Conservation (phyloP, 1,140 invertebrate genomes). For the Alviniconcha marisindica region DNA sequence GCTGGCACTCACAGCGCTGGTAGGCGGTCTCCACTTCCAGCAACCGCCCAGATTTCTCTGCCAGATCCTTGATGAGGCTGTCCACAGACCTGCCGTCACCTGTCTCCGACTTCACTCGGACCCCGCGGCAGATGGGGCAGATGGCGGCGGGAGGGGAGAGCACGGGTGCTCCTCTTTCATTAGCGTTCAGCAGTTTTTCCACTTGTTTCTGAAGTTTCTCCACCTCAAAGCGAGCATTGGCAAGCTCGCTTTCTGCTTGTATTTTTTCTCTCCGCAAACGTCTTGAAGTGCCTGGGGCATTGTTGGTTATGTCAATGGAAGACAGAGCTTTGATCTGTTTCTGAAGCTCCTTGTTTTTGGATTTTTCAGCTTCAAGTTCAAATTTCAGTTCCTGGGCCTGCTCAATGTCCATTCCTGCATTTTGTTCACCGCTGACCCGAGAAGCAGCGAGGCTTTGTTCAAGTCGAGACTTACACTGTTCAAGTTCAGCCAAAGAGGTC, state of each 20-base stretch:
- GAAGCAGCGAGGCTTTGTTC: neutral
- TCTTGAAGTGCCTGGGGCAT: slow-evolving; percentile 38
- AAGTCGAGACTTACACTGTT: slow-evolving; percentile 9
- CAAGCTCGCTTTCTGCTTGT: slow-evolving; percentile 45
- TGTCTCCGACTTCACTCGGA: neutral
- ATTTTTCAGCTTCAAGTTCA: slow-evolving; percentile 30
- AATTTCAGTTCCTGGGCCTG: neutral
- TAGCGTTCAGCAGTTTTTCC: slow-evolving; percentile 31
- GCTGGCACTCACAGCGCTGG: slow-evolving; percentile 31
- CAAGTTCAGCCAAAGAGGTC: neutral
- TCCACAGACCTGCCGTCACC: neutral
- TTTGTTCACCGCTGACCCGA: neutral
- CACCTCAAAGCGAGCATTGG: slow-evolving; percentile 50
- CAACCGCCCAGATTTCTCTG: slow-evolving; percentile 6
- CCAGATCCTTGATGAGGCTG: neutral
- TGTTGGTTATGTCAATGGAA: slow-evolving; percentile 17
- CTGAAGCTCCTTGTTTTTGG: slow-evolving; percentile 27
- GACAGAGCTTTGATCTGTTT: slow-evolving; percentile 24
- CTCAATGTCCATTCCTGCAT: neutral
- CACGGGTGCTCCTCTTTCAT: neutral
- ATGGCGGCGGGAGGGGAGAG: neutral
- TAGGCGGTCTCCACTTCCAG: neutral
- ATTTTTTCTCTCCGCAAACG: slow-evolving; percentile 57
- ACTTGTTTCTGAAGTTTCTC: slow-evolving; percentile 41
- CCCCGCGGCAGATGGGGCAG: neutral